Evolutionary conservation across 2,113 vertebrate genomes (phyloP).

Genomic region (Scomber scombrus): DNA sequence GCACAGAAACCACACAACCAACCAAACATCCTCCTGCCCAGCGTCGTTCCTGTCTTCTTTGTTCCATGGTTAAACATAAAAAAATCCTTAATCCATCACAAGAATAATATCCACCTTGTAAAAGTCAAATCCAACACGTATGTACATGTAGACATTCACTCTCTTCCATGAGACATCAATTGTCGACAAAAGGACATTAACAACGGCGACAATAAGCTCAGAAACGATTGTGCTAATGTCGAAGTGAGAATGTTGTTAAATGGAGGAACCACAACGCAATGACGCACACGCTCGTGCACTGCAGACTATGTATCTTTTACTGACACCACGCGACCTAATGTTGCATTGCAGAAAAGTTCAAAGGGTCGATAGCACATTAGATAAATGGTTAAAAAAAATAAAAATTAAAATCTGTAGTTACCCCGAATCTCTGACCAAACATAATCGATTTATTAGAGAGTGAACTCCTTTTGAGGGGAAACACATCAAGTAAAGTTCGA

Average conservation of each 20-base stretch:
- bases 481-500: no score
- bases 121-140: fast-evolving
- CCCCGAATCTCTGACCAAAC: neutral
- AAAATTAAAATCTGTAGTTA: neutral
- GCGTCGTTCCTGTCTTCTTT: neutral
- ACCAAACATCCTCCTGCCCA: neutral
- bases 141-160: fast-evolving
- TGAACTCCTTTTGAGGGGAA: no score
- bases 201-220: neutral
- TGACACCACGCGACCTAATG: slow-evolving; percentile 64
- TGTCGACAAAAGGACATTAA: fast-evolving
- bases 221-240: fast-evolving
- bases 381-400: neutral
- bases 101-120: neutral
- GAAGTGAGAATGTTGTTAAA: neutral
- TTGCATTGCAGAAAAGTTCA: slow-evolving; percentile 15
- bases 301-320: slow-evolving; percentile 35
- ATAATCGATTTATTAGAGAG: no score
- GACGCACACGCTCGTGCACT: neutral
- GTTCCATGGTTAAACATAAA: neutral
- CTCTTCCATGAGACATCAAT: neutral
- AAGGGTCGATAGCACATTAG: neutral
- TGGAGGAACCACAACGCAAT: slow-evolving; percentile 21
- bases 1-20: no score
- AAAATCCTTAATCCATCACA: neutral